These are phyloP conservation scores for Nebria salina DNA, from an alignment of 2,888 invertebrate species.

Conservation along the genomic window DNA sequence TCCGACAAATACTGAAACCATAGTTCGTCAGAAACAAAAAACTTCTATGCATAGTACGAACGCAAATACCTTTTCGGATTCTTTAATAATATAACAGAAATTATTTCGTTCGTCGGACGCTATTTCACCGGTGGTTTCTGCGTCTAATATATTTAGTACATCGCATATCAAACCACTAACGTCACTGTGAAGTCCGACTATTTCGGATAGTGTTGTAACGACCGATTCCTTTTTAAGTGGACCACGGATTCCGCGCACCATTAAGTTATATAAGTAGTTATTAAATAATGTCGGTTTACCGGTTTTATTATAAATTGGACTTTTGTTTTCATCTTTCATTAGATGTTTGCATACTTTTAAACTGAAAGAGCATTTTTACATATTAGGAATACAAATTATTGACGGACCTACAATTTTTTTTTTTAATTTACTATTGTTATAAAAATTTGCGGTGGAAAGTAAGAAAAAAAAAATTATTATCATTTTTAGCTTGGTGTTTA, in stretches of 20 bases:
- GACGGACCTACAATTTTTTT: no score
- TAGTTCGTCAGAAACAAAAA: conserved; percentile 41
- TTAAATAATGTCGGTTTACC: conserved; percentile 74
- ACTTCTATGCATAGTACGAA: neutral
- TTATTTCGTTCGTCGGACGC: conserved; percentile 78
- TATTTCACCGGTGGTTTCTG: conserved; percentile 77
- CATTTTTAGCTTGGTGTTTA: neutral
- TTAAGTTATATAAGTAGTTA: conserved; percentile 80
- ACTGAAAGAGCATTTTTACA: conserved; percentile 62
- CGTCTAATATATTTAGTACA: conserved; percentile 84
- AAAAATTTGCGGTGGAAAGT: no score
- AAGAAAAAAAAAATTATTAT: conserved; percentile 44
- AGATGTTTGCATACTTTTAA: conserved; percentile 72
- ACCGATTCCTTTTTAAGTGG: conserved; percentile 81
- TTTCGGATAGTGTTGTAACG: conserved; percentile 76
- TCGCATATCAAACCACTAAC: conserved; percentile 86
- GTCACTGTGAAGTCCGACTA: conserved; percentile 83
- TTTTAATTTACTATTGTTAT: no score
- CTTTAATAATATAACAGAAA: conserved; percentile 81
- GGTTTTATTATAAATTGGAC: conserved; percentile 71
- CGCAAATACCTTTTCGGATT: conserved; percentile 75
- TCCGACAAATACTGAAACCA: conserved; percentile 75
- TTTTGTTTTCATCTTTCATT: conserved; percentile 72
- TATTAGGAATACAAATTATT: no score
- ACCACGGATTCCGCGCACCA: conserved; percentile 81